Conservation (phyloP, 2,113 vertebrate genomes). For the Dolichallabes microphthalmus region DNA sequence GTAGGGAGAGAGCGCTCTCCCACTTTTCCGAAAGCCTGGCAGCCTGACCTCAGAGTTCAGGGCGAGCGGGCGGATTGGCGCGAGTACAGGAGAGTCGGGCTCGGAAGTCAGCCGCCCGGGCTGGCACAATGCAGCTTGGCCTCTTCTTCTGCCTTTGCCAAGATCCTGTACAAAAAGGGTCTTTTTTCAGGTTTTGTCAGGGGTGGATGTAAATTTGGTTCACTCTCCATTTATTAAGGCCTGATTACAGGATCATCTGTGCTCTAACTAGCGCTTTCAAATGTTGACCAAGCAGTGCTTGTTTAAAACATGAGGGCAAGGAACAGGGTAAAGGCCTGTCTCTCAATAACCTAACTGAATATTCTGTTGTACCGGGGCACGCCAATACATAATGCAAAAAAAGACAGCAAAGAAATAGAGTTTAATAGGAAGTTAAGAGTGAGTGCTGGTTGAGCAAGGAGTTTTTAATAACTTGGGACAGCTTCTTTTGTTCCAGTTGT, state of each 20-base stretch:
- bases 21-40: conserved; percentile 43
- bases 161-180: conserved; percentile 57
- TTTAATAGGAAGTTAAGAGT: conserved; percentile 40
- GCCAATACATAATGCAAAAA: conserved; percentile 47
- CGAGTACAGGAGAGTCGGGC: conserved; percentile 53
- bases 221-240: conserved; percentile 60
- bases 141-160: conserved; percentile 67
- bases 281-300: conserved; percentile 58
- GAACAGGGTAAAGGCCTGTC: conserved; percentile 65
- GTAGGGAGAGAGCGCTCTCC: conserved; percentile 38
- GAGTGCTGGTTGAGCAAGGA: conserved; percentile 24
- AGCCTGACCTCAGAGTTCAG: conserved; percentile 58
- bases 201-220: conserved; percentile 66
- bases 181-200: conserved; percentile 64
- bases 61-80: conserved; percentile 57
- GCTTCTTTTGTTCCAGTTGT: conserved; percentile 1
- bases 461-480: conserved; percentile 33
- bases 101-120: conserved; percentile 61
- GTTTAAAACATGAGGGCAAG: conserved; percentile 56
- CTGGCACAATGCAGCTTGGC: conserved; percentile 54
- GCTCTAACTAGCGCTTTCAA: conserved; percentile 55
- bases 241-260: conserved; percentile 61
- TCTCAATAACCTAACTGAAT: conserved; percentile 57
- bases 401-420: conserved; percentile 37
- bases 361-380: conserved; percentile 18